Evolutionary conservation across 1,140 invertebrate genomes (phyloP).

Genomic region (Drusus annulatus): DNA sequence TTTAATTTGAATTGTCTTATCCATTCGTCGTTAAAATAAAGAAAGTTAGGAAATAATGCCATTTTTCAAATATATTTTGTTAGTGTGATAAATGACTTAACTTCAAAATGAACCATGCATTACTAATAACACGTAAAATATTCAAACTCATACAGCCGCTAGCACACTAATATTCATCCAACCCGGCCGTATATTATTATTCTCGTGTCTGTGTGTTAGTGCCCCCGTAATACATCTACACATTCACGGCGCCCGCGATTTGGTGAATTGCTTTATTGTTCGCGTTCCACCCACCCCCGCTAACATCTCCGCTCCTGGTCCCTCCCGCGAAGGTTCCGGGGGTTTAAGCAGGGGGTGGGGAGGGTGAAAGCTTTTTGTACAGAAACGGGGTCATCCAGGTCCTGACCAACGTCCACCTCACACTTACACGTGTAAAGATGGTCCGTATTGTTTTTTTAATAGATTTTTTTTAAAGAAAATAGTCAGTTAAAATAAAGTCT

Average conservation of each 20-base stretch:
- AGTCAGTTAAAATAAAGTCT: too few relatives aligned
- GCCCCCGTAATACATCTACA: constrained; percentile 15
- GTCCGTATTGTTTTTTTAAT: too few relatives aligned
- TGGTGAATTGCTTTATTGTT: constrained; percentile 58
- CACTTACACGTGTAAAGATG: background rate
- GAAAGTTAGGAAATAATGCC: too few relatives aligned
- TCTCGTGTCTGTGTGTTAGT: background rate
- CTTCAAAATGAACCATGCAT: too few relatives aligned
- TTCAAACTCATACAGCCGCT: background rate
- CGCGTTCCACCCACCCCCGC: constrained; percentile 12
- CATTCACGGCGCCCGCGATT: constrained; percentile 41
- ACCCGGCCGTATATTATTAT: too few relatives aligned
- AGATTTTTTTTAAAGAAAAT: too few relatives aligned
- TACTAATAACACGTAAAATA: background rate
- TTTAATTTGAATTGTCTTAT: too few relatives aligned
- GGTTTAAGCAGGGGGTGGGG: background rate
- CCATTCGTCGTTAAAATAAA: too few relatives aligned
- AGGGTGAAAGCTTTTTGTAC: constrained; percentile 14
- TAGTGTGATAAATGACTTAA: too few relatives aligned
- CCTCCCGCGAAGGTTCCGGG: background rate
- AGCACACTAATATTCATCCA: background rate
- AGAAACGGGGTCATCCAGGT: constrained; percentile 30
- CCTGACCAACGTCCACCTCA: constrained; percentile 27
- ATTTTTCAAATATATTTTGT: too few relatives aligned
- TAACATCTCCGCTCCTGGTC: background rate